Evolutionary conservation across 2,888 invertebrate genomes (phyloP), one percentile per base, ranked within the genome.

Genomic region (Caradrina clavipalpis): DNA sequence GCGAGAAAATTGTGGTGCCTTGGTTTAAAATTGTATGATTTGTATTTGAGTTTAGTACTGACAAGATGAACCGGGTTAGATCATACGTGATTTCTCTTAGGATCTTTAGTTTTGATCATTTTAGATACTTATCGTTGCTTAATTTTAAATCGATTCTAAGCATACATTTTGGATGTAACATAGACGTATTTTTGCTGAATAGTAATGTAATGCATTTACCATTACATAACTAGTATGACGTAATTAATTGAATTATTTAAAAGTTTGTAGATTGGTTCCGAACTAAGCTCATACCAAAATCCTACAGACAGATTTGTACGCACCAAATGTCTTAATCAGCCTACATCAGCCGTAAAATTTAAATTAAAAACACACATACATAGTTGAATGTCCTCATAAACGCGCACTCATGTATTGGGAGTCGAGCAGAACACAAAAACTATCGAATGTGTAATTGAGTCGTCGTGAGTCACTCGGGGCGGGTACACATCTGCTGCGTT

Each of bases 401-500:
- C 66, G 63, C 79, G 50, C 60, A 69, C 62, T 76, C 69, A 64
- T 71, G 63, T 80, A 78, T 78, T 53, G 79, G 58, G 84, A 85
- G 56, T 61, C 60, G 80, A 80, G 84, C 82, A 81, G 87, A 76
- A 76, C 89, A 93, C 92, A 92, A 93, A 92, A 95, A 94, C 94
- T 93, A 91, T 95, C 94, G 94, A 95, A 95, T 94, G 91, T 94
- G 95, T 95, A 95, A 95, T 95, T 94, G 95, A 95, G 95, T 93
- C 94, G 93, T 95, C 90, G 93, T 95, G 95, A 95, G 91, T 95
- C 95, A 95, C 92, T 87, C 89, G 77, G 81, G 84, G 84, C 80
- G 74, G 79, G 75, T 80, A 89, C 92, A 93, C 95, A 95, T 95
- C 95, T 95, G 95, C 93, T 91, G 86, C 86, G 89, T 87, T 76